Evolutionary conservation across 2,888 invertebrate species (phyloP), one percentile per base, ranked within the genome.

Genomic region (Antheraea assamensis): DNA sequence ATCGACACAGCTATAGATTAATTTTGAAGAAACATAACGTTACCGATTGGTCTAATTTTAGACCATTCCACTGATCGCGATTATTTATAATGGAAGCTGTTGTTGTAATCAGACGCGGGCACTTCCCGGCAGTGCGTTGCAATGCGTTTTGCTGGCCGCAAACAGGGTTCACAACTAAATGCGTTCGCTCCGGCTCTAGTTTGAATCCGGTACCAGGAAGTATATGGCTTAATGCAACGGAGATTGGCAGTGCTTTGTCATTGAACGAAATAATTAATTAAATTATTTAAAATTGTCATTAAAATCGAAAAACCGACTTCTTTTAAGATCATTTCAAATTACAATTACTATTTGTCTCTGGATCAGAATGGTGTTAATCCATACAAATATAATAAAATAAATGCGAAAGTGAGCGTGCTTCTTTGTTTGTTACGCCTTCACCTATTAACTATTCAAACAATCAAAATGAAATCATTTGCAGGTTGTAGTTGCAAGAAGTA

Each of bases 41-140:
- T 87, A 85, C 86, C 83, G 83, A 89, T 86, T 81, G 84, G 76
- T 83, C 87, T 88, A 89, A 86, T 87, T 83, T 88, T 89, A 90
- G 85, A 77, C 76, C 77, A 80, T 79, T 81, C 75, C 79, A 85
- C 80, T 81, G 83, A 81, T 82, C 81, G 82, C 83, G 82, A 82
- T 85, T 83, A 83, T 84, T 85, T 85, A 85, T 82, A 84, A 81
- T 81, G 81, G 75, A 82, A n/a, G 78, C 76, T 85, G 87, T 86
- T 84, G 82, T 84, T 84, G 81, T 82, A 85, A 83, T 83, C 76
- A 81, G 82, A 84, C 76, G 76, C 78, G 80, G 77, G 82, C 78
- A 84, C 84, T 87, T 85, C 84, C 87, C 85, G 87, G 81, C 83
- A 80, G 80, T 82, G 79, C 80, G 77, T 74, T 79, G 75, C 70